Percentiles rank a stretch among this genome's conserved stretches.
phyloP scores from a whole-genome alignment of 2,888 invertebrate species.

The Stenchaetothrips biformis region DNA sequence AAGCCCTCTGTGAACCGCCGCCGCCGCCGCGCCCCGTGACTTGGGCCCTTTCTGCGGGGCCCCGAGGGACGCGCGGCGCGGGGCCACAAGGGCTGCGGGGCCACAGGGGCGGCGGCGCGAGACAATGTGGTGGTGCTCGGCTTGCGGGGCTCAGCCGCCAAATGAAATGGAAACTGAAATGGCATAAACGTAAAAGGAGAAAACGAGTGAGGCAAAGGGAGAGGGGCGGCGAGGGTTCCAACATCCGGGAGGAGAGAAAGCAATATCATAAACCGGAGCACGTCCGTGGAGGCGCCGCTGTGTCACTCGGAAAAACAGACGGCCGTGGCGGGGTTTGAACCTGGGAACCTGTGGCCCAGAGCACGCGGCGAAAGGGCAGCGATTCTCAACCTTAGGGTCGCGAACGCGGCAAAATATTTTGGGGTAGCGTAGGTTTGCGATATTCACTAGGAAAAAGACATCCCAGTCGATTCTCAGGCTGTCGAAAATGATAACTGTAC shows the following conservation, averaged over 20 bases:
- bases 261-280: constrained; percentile 18
- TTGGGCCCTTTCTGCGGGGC: background rate
- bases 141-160: constrained; percentile 12
- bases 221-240: background rate
- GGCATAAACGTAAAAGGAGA: constrained; percentile 21
- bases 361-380: too few relatives aligned
- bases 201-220: constrained; percentile 2
- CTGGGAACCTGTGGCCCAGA: too few relatives aligned
- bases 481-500: too few relatives aligned
- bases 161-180: constrained; percentile 24
- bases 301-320: too few relatives aligned
- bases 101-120: background rate
- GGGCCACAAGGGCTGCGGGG: background rate
- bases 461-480: too few relatives aligned
- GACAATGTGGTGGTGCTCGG: background rate
- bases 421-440: too few relatives aligned
- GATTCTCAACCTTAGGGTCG: too few relatives aligned
- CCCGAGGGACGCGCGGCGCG: background rate
- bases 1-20: too few relatives aligned
- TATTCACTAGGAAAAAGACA: too few relatives aligned
- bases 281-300: background rate
- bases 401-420: too few relatives aligned
- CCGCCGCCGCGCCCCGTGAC: too few relatives aligned
- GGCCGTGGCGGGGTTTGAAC: too few relatives aligned
- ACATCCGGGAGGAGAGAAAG: background rate